These are phyloP conservation scores for Pampus argenteus DNA, from an alignment of 2,797 vertebrate species.

Conservation along the genomic window DNA sequence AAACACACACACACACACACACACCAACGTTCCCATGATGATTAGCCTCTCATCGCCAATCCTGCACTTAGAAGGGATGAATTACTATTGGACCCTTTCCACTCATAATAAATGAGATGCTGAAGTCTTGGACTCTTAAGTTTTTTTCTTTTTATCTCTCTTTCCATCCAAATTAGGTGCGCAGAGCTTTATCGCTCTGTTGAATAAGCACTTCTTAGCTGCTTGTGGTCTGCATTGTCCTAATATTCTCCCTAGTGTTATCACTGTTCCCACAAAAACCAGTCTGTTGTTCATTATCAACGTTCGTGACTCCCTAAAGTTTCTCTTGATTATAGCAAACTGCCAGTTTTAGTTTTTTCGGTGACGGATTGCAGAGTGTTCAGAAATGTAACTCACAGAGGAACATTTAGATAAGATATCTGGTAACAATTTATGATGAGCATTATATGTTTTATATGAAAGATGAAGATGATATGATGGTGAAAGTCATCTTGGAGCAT, in stretches of 20 bases:
- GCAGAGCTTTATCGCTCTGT: conserved; percentile 51
- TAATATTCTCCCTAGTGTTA: conserved; percentile 41
- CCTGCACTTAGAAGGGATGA: conserved; percentile 46
- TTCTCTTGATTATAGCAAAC: neutral
- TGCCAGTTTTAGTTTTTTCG: conserved; percentile 20
- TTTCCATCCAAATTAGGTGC: conserved; percentile 57
- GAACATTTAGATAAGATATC: neutral
- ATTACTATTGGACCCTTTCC: conserved; percentile 50
- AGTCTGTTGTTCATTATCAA: conserved; percentile 33
- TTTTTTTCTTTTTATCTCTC: conserved; percentile 34
- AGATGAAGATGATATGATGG: conserved; percentile 5
- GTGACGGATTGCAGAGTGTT: conserved; percentile 3
- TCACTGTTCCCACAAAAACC: conserved; percentile 19
- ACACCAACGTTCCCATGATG: conserved; percentile 10
- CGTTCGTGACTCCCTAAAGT: conserved; percentile 14
- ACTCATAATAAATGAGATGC: conserved; percentile 47
- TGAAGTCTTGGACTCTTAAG: conserved; percentile 42
- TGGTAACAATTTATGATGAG: neutral
- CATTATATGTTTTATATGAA: neutral
- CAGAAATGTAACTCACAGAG: neutral
- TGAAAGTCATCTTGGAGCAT: conserved; percentile 21
- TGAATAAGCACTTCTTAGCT: conserved; percentile 59
- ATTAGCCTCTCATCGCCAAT: conserved; percentile 34
- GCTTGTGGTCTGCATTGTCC: conserved; percentile 40
- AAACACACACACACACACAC: conserved; percentile 18